Percentiles rank a stretch among this genome's conserved stretches.
phyloP scores from a whole-genome alignment of 2,888 invertebrate genomes.

The Saturnia pavonia region DNA sequence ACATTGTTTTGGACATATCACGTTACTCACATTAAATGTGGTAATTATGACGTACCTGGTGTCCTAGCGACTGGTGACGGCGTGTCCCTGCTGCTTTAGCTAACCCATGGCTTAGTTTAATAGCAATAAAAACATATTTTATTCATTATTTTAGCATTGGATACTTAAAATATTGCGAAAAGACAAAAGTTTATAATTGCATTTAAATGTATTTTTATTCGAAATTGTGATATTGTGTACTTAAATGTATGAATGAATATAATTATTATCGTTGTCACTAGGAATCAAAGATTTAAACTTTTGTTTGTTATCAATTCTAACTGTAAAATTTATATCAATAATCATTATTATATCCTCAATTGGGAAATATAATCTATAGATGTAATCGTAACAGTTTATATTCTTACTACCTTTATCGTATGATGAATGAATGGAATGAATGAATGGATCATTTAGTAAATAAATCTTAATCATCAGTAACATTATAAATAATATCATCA shows the following conservation, averaged over 20 bases:
- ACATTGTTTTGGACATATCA: slow-evolving; percentile 8
- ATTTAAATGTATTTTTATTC: slow-evolving; percentile 59
- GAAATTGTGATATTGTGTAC: slow-evolving; percentile 64
- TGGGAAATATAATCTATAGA: not conserved
- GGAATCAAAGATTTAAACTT: not conserved
- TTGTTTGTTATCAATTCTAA: not conserved
- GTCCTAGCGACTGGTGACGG: not conserved
- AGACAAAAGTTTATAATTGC: slow-evolving; percentile 48
- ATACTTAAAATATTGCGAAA: slow-evolving; percentile 40
- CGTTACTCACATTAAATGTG: slow-evolving; percentile 10
- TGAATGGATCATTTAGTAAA: no score
- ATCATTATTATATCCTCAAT: not conserved
- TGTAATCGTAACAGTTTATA: not conserved
- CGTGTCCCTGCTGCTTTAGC: not conserved
- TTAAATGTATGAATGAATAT: slow-evolving; percentile 42
- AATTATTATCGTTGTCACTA: not conserved
- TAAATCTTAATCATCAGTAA: no score
- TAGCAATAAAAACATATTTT: not conserved
- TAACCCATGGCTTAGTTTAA: not conserved
- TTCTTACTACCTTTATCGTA: not conserved
- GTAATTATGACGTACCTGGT: not conserved
- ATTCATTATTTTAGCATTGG: slow-evolving; percentile 21
- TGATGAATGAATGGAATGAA: no score
- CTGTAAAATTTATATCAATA: slow-evolving; percentile 1
- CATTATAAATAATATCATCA: no score